A percentile compares a stretch with the other conserved stretches of the same genome.
These are phyloP conservation scores for Aegotheles bennettii DNA, from an alignment of 2,113 vertebrate genomes.

Conservation along the genomic window DNA sequence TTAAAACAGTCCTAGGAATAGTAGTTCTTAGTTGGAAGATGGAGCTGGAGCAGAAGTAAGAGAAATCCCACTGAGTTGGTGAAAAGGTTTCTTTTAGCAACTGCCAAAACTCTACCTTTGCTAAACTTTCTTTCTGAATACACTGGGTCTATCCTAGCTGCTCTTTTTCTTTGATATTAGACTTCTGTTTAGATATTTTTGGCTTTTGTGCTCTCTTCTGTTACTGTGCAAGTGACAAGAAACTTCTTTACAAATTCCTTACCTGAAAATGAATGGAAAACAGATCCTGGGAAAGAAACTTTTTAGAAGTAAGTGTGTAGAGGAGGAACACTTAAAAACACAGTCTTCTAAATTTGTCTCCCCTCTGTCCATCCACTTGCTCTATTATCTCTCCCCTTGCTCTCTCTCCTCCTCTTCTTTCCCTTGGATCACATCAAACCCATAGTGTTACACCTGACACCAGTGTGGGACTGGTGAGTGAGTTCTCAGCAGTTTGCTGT, in stretches of 20 bases:
- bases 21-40: background rate
- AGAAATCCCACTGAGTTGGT: background rate
- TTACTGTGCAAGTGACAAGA: background rate
- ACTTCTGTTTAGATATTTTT: background rate
- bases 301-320: background rate
- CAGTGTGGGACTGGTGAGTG: background rate
- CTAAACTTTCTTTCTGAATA: background rate
- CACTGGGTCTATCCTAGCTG: background rate
- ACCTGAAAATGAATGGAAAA: background rate
- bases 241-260: background rate
- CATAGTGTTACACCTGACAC: background rate
- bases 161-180: background rate
- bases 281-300: background rate
- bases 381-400: background rate
- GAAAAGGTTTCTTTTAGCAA: background rate
- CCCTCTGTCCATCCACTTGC: background rate
- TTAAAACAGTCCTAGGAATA: background rate
- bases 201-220: background rate
- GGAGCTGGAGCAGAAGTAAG: background rate
- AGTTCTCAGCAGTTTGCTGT: background rate
- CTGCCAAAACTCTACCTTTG: background rate
- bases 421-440: background rate
- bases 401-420: background rate
- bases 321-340: background rate
- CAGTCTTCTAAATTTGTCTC: background rate